A percentile compares a stretch with the other conserved stretches of the same genome.
Conservation (phyloP, 2,888 invertebrate genomes). For the Beris morrisii region DNA sequence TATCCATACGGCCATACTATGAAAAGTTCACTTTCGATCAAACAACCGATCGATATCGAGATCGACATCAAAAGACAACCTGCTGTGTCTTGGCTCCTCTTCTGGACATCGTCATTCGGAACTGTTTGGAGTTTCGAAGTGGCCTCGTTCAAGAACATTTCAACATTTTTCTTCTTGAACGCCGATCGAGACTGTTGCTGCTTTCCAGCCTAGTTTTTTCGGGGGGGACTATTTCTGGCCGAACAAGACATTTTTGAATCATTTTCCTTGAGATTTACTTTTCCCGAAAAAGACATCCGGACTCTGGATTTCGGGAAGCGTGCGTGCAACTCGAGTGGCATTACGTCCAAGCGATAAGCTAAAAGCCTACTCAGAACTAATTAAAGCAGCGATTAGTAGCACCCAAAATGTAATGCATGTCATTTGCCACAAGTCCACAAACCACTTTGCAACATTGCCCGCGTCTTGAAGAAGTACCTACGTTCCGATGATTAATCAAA, state of each 20-base stretch:
- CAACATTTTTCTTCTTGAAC: slow-evolving; percentile 11
- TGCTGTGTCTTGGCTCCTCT: slow-evolving; percentile 29
- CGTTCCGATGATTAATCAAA: slow-evolving; percentile 13
- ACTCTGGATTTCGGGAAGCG: no score
- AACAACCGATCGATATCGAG: neutral
- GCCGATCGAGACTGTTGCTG: slow-evolving; percentile 2
- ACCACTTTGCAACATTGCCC: slow-evolving; percentile 17
- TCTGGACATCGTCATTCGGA: slow-evolving; percentile 34
- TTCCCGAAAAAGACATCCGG: neutral
- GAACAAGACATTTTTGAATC: slow-evolving; percentile 1
- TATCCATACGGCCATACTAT: no score
- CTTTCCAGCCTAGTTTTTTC: slow-evolving; percentile 1
- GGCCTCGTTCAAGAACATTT: slow-evolving; percentile 17
- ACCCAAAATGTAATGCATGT: slow-evolving; percentile 18
- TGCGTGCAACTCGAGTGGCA: no score
- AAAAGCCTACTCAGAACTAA: slow-evolving; percentile 27
- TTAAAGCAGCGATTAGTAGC: slow-evolving; percentile 5
- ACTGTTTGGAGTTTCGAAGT: slow-evolving; percentile 25
- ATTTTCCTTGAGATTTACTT: slow-evolving; percentile 3
- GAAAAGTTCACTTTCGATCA: slow-evolving; percentile 23
- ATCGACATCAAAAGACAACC: slow-evolving; percentile 33
- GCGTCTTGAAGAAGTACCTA: neutral
- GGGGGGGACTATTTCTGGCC: slow-evolving; percentile 19
- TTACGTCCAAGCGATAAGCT: slow-evolving; percentile 15
- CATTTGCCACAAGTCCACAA: slow-evolving; percentile 10